A percentile compares a stretch with the other conserved stretches of the same genome.
Evolutionary conservation across 2,888 invertebrate species (phyloP).

Genomic region (Nemapogon koenigi): DNA sequence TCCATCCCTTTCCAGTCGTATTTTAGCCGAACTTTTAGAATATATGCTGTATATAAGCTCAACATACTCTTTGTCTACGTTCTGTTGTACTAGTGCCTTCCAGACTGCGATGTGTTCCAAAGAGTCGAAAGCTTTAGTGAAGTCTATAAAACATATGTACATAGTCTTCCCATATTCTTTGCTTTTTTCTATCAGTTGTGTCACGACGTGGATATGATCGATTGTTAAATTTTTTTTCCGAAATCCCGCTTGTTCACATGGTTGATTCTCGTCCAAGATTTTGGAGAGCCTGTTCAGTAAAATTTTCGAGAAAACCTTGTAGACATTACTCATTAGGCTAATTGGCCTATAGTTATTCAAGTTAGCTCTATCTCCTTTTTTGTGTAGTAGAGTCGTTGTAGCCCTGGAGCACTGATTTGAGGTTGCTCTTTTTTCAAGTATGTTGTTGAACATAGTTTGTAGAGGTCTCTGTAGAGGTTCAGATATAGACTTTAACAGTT

Average conservation of each 20-base stretch:
- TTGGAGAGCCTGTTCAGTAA: constrained; percentile 14
- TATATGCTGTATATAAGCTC: too few relatives aligned
- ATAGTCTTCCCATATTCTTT: too few relatives aligned
- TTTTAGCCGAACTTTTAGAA: too few relatives aligned
- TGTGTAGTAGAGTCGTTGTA: constrained; percentile 14
- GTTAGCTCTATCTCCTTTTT: constrained; percentile 17
- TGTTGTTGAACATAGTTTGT: constrained; percentile 16
- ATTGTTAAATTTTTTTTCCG: neutral
- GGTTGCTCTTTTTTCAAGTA: constrained; percentile 12
- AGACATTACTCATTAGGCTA: constrained; percentile 17
- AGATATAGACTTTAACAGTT: constrained; percentile 10
- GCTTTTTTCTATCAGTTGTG: too few relatives aligned
- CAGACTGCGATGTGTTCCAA: too few relatives aligned
- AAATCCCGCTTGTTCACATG: constrained; percentile 21
- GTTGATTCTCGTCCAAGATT: constrained; percentile 17
- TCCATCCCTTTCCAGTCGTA: too few relatives aligned
- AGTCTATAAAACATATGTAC: too few relatives aligned
- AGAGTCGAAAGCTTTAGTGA: too few relatives aligned
- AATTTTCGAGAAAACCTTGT: constrained; percentile 20
- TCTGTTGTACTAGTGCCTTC: too few relatives aligned
- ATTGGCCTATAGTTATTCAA: constrained; percentile 20
- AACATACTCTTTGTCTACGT: too few relatives aligned
- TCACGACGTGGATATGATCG: too few relatives aligned
- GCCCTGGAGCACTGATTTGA: constrained; percentile 16
- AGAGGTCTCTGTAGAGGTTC: constrained; percentile 3